These are phyloP conservation scores for Scaptomyza flava DNA, from an alignment of 2,888 invertebrate genomes.

Conservation along the genomic window DNA sequence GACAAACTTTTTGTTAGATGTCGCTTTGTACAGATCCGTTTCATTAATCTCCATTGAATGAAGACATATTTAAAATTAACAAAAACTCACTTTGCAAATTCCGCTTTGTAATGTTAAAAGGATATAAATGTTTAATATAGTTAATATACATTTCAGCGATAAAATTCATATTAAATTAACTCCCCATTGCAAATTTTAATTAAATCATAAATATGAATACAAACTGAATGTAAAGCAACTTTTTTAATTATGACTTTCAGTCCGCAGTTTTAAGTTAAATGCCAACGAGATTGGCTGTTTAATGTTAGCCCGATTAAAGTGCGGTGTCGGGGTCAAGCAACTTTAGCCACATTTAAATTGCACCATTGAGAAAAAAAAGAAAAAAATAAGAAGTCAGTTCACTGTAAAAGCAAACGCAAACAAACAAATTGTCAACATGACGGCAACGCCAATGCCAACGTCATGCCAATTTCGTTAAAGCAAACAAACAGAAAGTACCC, in stretches of 20 bases:
- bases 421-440: slow-evolving; percentile 71
- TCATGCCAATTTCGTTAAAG: slow-evolving; percentile 69
- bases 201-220: neutral
- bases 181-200: slow-evolving; percentile 1
- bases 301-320: slow-evolving; percentile 24
- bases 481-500: slow-evolving; percentile 56
- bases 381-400: slow-evolving; percentile 39
- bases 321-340: slow-evolving; percentile 53
- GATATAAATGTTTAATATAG: neutral
- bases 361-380: slow-evolving; percentile 43
- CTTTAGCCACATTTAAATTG: slow-evolving; percentile 63
- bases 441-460: slow-evolving; percentile 43
- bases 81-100: neutral
- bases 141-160: neutral
- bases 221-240: slow-evolving; percentile 1
- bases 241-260: neutral
- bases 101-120: too few species aligned
- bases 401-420: slow-evolving; percentile 38
- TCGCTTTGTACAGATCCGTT: neutral
- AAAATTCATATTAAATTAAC: neutral
- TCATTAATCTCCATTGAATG: slow-evolving; percentile 3
- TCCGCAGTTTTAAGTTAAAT: neutral
- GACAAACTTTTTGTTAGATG: slow-evolving; percentile 2
- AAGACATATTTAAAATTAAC: neutral
- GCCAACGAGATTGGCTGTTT: neutral